Evolutionary conservation across 2,113 vertebrate species (phyloP).

Genomic region (Mobula birostris): DNA sequence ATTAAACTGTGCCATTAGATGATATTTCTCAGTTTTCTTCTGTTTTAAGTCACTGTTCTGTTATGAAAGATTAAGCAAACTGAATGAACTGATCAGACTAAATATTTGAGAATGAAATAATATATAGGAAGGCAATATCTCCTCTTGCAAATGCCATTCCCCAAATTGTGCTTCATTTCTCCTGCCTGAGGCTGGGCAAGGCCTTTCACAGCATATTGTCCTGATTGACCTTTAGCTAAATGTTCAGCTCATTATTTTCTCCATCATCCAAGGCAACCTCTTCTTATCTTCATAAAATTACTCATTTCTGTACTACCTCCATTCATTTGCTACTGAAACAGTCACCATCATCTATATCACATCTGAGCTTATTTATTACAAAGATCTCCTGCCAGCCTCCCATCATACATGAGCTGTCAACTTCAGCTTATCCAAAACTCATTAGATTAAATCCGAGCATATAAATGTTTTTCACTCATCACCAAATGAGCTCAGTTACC

Average conservation of each 20-base stretch:
- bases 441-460: neutral
- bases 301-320: too few species aligned
- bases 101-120: neutral
- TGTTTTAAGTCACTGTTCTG: neutral
- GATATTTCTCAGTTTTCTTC: neutral
- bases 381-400: too few species aligned
- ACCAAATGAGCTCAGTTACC: neutral
- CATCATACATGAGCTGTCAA: too few species aligned
- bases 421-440: neutral
- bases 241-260: neutral
- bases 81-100: neutral
- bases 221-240: too few species aligned
- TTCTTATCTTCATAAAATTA: too few species aligned
- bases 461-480: neutral
- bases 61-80: neutral
- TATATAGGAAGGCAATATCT: neutral
- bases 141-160: neutral
- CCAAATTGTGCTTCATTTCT: neutral
- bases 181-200: too few species aligned
- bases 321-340: too few species aligned
- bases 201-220: too few species aligned
- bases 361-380: too few species aligned
- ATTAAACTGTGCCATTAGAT: too few species aligned
- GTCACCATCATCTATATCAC: too few species aligned
- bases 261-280: neutral